Conservation (phyloP, 2,797 vertebrate genomes). For the Nasua narica region DNA sequence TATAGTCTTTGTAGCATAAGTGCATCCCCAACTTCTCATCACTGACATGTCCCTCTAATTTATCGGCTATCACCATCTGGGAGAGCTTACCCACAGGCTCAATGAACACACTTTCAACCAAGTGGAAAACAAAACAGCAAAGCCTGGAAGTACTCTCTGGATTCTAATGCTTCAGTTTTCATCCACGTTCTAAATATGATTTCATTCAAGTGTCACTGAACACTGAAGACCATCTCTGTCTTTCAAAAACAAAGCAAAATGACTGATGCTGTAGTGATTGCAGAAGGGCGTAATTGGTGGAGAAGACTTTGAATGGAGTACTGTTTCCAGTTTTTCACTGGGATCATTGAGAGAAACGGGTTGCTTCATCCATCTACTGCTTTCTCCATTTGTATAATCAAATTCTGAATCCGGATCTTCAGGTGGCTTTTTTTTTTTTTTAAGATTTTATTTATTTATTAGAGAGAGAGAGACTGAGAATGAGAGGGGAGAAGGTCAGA, state of each 20-base stretch:
- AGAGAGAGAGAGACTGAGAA: too few relatives aligned
- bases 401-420: background rate
- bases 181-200: background rate
- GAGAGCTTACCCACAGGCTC: background rate
- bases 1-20: background rate
- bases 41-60: background rate
- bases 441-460: too few relatives aligned
- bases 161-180: background rate
- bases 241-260: background rate
- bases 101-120: background rate
- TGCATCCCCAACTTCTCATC: background rate
- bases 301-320: background rate
- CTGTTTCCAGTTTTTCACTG: background rate
- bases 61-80: background rate
- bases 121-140: background rate
- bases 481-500: too few relatives aligned
- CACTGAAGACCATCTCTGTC: background rate
- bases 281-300: background rate
- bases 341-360: background rate
- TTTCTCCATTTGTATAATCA: background rate
- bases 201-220: background rate
- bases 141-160: background rate
- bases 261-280: background rate
- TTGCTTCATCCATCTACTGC: background rate
- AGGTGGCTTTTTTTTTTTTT: background rate